Evolutionary conservation across 2,888 invertebrate genomes (phyloP), one percentile per base, ranked within the genome.

Genomic region (Cistogaster globosa): DNA sequence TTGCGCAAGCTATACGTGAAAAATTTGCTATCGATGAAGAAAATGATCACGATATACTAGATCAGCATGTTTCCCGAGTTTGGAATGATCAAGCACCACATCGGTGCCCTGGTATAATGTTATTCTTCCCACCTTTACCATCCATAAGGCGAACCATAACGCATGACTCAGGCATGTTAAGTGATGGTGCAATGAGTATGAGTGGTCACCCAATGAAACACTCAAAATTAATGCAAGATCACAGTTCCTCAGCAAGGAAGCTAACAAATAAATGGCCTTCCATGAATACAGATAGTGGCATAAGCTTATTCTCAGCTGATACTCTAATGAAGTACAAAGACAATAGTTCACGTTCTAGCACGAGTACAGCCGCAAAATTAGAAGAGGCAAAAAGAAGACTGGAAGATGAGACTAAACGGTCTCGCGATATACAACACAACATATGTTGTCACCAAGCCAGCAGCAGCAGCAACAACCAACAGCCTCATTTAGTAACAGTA

Each of bases 61-160:
- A 98, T 93, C 96, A 97, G 91, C 98, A 98, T 93, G 97, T 97
- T 82, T 97, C 97, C 45, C 94, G 97, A 84, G 97, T 98, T 86
- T 98, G 97, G 96, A 96, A 96, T 83, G 97, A 97, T 93, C 94
- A 95, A 89, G 97, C 98, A 84, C 96, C 98, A 86, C 95, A 95
- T 88, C 95, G 96, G 88, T 97, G 96, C 65, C 97, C 97, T 80
- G 96, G 96, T 88, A 94, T 95, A 86, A 90, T 91, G 90, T 93
- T 93, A 84, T 94, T 94, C 51, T 94, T 94, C 88, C 96, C 92
- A 90, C 96, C 92, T 88, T 92, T 92, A 88, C 92, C 90, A 90
- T 91, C 91, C 80, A 90, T 94, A 86, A 93, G 93, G 87, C 93
- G 94, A 87, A 92, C 92, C 81, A 92, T 91, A 86, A 92, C 94